These are phyloP conservation scores for Spheniscus mendiculus DNA, from an alignment of 2,113 vertebrate species.

Conservation along the genomic window DNA sequence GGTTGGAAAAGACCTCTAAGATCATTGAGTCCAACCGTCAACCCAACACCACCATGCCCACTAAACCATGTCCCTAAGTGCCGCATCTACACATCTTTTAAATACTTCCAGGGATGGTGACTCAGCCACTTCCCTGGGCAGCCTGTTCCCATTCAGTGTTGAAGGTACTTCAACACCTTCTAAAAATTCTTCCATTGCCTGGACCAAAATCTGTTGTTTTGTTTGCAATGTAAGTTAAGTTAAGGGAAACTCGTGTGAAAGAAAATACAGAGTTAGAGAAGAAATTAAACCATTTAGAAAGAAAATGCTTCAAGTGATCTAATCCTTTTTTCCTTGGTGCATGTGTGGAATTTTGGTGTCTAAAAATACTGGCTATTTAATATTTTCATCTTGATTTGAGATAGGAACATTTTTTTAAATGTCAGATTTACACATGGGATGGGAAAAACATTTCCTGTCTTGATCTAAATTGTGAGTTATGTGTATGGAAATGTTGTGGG, in stretches of 20 bases:
- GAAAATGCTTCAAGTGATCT: background rate
- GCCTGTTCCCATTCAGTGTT: too few relatives aligned
- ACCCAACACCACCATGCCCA: too few relatives aligned
- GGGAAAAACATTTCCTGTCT: slow-evolving; percentile 52
- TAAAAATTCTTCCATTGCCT: background rate
- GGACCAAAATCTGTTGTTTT: background rate
- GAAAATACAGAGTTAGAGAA: background rate
- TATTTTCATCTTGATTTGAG: slow-evolving; percentile 19
- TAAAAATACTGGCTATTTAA: slow-evolving; percentile 23
- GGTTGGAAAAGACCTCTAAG: too few relatives aligned
- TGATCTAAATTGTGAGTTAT: slow-evolving; percentile 45
- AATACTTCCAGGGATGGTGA: too few relatives aligned
- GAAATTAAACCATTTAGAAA: background rate
- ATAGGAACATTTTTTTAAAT: slow-evolving; percentile 17
- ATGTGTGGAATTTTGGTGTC: background rate
- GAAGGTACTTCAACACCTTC: background rate
- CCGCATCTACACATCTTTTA: too few relatives aligned
- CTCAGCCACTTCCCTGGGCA: too few relatives aligned
- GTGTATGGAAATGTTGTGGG: slow-evolving; percentile 14
- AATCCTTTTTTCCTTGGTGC: background rate
- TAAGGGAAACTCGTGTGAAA: background rate
- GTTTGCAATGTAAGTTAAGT: background rate
- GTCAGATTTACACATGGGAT: slow-evolving; percentile 39
- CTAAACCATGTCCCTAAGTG: too few relatives aligned
- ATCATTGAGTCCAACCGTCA: too few relatives aligned